Base-by-base conservation (phyloP, 2,888 invertebrate genomes). In the Agrochola macilenta region DNA sequence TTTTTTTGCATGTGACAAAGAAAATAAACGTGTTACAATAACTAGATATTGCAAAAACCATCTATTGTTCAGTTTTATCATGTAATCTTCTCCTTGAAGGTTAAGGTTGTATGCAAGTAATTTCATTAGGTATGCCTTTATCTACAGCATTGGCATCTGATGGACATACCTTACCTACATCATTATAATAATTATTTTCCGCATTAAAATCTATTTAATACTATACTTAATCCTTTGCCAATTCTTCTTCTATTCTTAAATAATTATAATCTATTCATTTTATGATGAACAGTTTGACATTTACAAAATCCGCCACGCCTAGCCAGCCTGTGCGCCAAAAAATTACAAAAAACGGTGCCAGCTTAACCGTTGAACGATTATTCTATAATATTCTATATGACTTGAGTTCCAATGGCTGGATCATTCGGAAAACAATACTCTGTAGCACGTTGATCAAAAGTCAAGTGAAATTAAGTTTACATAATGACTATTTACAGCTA, bases 41-140 rank as follows among this genome's bases (percentile, higher is more conserved):
- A 65, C 58, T 26, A 30, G 72, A 23, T 61, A 68, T 69, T 68
- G 77, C 54, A 85, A 77, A 84, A 83, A 61, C 8, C 12, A 0
- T 1, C 73, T 49, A 83, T 83, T 83, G 86, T 83, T 74, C 52
- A 66, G 54, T 61, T 60, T 9, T 46, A 58, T 77, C 61, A 71
- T 70, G 58, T 61, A 35, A 70, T 60, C n/a, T 58, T 54, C 3
- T 68, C 26, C 30, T 35, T 69, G 74, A 75, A 72, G 54, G 69
- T 49, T 35, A 46, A 71, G 35, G 64, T 64, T 74, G 23, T 57
- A 43, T 70, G 60, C 60, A 75, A 35, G 69, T 64, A 43, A 46
- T 49, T 39, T 69, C 9, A 39, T 0, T 52, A 39, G 5, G 14
- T 35, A 30, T 35, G 30, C 1, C 35, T 57, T n/a, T 73, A 46